Conservation (phyloP, 2,113 vertebrate species). For the Catagonus wagneri region DNA sequence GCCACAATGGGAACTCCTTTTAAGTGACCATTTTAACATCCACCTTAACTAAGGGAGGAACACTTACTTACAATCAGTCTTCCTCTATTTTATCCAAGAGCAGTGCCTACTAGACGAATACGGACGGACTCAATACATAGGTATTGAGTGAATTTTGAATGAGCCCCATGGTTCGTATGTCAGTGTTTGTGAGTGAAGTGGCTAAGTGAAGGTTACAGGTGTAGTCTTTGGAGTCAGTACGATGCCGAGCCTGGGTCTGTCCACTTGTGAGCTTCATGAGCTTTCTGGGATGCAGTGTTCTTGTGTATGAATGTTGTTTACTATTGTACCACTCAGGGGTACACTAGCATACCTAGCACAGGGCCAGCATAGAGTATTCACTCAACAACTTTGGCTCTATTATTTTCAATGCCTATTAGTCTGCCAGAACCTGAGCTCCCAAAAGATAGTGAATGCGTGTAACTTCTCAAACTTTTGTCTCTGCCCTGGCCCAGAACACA, state of each 20-base stretch:
- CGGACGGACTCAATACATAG: background rate
- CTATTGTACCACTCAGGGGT: background rate
- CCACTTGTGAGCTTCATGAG: background rate
- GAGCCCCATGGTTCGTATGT: background rate
- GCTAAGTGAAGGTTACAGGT: background rate
- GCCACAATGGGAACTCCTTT: background rate
- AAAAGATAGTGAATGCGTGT: background rate
- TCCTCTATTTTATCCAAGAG: background rate
- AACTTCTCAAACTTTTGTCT: conserved; percentile 6
- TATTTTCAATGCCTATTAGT: background rate
- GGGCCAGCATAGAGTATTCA: background rate
- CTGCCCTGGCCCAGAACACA: background rate
- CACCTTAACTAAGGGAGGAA: conserved; percentile 27
- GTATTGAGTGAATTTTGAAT: conserved; percentile 57
- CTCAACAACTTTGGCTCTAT: background rate
- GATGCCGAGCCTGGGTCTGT: background rate
- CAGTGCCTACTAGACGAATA: background rate
- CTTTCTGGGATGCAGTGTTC: background rate
- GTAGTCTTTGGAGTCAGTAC: conserved; percentile 13
- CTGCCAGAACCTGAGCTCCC: background rate
- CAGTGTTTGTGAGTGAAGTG: background rate
- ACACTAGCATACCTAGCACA: conserved; percentile 16
- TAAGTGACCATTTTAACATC: background rate
- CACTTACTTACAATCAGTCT: conserved; percentile 5
- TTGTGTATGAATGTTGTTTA: background rate